phyloP scores from a whole-genome alignment of 2,888 invertebrate genomes.

The Eupithecia centaureata region DNA sequence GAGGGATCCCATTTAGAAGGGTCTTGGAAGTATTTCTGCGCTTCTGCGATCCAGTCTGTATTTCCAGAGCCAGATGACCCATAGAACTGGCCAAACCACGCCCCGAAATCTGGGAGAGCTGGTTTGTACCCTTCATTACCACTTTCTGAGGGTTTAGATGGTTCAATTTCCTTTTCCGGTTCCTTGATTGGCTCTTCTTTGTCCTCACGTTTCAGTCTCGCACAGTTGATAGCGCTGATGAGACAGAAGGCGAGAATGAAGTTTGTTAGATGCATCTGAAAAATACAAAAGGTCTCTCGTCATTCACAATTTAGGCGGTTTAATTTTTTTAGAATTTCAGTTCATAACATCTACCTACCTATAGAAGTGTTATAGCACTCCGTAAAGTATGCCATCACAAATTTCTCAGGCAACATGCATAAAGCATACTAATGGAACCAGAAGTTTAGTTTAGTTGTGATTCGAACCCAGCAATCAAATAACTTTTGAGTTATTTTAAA shows the following conservation, averaged over 20 bases:
- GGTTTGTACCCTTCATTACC: conserved; percentile 11
- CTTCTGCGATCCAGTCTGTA: conserved; percentile 25
- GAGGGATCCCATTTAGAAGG: conserved; percentile 12
- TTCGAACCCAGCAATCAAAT: no score
- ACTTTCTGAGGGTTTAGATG: neutral
- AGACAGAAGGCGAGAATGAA: conserved; percentile 42
- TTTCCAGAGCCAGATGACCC: neutral
- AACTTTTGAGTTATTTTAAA: no score
- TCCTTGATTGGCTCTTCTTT: conserved; percentile 9
- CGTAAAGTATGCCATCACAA: neutral
- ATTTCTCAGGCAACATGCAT: neutral
- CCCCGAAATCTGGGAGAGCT: conserved; percentile 10
- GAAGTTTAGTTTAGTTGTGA: no score
- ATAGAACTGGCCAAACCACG: conserved; percentile 14
- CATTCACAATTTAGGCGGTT: neutral
- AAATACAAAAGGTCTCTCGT: conserved; percentile 3
- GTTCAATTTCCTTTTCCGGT: neutral
- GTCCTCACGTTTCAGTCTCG: conserved; percentile 30
- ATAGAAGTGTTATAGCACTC: neutral
- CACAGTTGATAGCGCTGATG: conserved; percentile 29
- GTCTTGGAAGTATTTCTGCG: conserved; percentile 10
- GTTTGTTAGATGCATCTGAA: conserved; percentile 43
- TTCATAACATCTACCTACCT: neutral
- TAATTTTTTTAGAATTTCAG: neutral
- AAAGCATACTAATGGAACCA: no score